phyloP scores from a whole-genome alignment of 2,888 invertebrate species.

The Scrobipalpa atriplicella region DNA sequence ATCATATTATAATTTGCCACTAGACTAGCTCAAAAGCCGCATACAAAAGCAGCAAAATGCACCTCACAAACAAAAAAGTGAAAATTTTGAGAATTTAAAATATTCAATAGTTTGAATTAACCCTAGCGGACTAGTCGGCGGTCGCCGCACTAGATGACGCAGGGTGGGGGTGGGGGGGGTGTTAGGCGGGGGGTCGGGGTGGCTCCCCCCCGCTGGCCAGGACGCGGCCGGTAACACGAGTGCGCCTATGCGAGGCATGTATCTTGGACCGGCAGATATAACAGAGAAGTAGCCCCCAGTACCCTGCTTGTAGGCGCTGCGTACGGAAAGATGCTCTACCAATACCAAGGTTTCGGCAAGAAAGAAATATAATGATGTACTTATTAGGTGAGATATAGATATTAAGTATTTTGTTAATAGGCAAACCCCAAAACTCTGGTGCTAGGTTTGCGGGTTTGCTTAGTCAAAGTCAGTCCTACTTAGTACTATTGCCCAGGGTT shows the following conservation, averaged over 20 bases:
- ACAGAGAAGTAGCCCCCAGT: slow-evolving; percentile 82
- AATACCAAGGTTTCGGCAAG: slow-evolving; percentile 18
- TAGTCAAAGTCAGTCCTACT: too few relatives aligned
- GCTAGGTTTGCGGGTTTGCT: too few relatives aligned
- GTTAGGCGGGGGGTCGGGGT: slow-evolving; percentile 41
- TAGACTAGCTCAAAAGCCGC: not conserved
- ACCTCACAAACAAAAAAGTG: slow-evolving; percentile 33
- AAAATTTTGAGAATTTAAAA: slow-evolving; percentile 58
- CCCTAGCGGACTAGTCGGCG: slow-evolving; percentile 69
- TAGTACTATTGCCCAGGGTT: too few relatives aligned
- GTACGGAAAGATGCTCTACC: slow-evolving; percentile 57
- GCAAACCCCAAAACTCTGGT: too few relatives aligned
- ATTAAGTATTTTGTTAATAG: not conserved
- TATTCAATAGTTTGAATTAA: slow-evolving; percentile 75
- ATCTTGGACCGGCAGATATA: slow-evolving; percentile 83
- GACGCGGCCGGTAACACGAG: slow-evolving; percentile 82
- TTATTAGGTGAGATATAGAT: not conserved
- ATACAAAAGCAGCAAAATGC: not conserved
- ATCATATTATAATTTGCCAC: too few relatives aligned
- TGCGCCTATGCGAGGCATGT: slow-evolving; percentile 83
- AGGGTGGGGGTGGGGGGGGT: slow-evolving; percentile 60
- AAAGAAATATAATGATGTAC: too few relatives aligned
- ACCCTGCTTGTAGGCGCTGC: slow-evolving; percentile 66
- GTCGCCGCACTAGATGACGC: slow-evolving; percentile 77
- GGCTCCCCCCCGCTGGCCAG: slow-evolving; percentile 59